phyloP scores from a whole-genome alignment of 2,888 invertebrate species.

The Empis stercorea region DNA sequence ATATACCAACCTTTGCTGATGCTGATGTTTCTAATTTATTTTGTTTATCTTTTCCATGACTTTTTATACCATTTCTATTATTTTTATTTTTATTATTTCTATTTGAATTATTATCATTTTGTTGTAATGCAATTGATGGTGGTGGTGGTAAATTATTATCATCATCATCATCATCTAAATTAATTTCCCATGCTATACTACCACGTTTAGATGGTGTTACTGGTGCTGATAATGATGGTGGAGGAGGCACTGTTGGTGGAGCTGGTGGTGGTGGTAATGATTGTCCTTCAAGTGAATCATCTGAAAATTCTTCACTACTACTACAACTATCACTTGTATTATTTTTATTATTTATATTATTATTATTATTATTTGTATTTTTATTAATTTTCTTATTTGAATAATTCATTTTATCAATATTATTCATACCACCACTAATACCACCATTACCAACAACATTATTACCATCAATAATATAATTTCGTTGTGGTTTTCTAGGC shows the following conservation, averaged over 20 bases:
- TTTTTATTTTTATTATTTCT: background rate
- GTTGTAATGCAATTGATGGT: constrained; percentile 3
- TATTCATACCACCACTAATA: constrained; percentile 7
- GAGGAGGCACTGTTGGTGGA: constrained; percentile 30
- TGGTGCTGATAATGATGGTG: constrained; percentile 37
- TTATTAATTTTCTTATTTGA: background rate
- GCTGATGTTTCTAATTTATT: constrained; percentile 7
- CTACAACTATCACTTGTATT: constrained; percentile 8
- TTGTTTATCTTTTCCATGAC: constrained; percentile 1
- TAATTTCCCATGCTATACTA: constrained; percentile 80
- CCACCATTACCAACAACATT: background rate
- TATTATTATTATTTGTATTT: constrained; percentile 1
- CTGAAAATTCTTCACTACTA: constrained; percentile 33
- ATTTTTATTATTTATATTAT: background rate
- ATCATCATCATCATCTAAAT: constrained; percentile 55
- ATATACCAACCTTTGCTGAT: constrained; percentile 11
- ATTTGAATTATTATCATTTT: background rate
- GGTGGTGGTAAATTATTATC: constrained; percentile 13
- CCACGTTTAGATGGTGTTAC: constrained; percentile 56
- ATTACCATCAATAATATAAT: too few species aligned
- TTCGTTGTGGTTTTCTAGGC: constrained; percentile 5
- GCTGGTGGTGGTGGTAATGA: constrained; percentile 48
- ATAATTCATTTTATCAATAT: constrained; percentile 3
- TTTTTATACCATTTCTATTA: background rate
- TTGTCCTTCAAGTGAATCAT: constrained; percentile 59